Evolutionary conservation across 2,113 vertebrate species (phyloP), one percentile per base, ranked within the genome.

Genomic region (Oxyruncus cristatus): DNA sequence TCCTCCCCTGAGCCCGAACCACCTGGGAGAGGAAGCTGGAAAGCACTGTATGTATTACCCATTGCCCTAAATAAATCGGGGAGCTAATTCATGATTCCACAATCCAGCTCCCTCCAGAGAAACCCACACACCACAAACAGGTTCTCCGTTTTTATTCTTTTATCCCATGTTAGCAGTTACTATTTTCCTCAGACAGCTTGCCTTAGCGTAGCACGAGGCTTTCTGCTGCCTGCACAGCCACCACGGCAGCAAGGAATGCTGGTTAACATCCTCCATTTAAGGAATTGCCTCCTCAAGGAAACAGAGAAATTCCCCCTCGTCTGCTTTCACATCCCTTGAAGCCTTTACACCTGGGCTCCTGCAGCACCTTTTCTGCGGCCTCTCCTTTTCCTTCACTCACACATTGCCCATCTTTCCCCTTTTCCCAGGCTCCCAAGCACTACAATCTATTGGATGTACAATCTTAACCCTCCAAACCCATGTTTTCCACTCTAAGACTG

Each of bases 381-480:
- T 55, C 35, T 74, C 37, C 42, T 37, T 32, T 39, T 33, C 55
- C 30, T 59, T 49, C 66, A 68, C 4, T 33, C 2, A 7, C 11
- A 42, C 33, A 12, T 33, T 21, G 28, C 24, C 9, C 5, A 0
- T 5, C 42, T 66, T 28, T 9, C 32, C 11, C 22, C 16, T 42
- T 27, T 8, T 5, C 28, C 11, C 49, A 35, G 14, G 9, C 5
- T 26, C 46, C 56, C 56, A 72, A 5, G 11, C 23, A 37, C 17
- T 23, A 52, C 13, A 5, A 26, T 4, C 21, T 20, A 3, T 4
- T 23, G 23, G 18, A 18, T 1, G 26, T 3, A 56, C 14, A 30
- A 22, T 0, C 7, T 27, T 14, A 35, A 15, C 5, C 5, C 10
- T 3, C 5, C 14, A 9, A 2, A 7, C 1, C 2, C 30, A 8